Evolutionary conservation across 2,888 invertebrate species (phyloP), one percentile per base, ranked within the genome.

Genomic region (Nowickia ferox): DNA sequence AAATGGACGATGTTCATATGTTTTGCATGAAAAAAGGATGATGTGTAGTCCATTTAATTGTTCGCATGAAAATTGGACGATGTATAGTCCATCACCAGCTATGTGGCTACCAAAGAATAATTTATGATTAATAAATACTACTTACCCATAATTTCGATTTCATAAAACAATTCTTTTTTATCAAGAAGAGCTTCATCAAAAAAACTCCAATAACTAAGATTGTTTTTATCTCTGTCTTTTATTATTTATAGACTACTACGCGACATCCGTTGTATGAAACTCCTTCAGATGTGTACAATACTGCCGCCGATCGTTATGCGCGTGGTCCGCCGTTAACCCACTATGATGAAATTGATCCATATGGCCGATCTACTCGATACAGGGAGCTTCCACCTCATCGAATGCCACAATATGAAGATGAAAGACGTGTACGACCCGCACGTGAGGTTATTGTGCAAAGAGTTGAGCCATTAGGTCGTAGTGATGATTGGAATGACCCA

Each of bases 401-500:
- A 2, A 94, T 94, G 93, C 94, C 94, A 1, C 94, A 94, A 78
- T 94, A 94, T 87, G 94, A 94, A 89, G 94, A 94, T 76, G 93
- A 93, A 93, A 93, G 95, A 9, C 94, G 94, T 68, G 92, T 95
- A 84, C 94, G 96, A 8, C 95, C 96, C 0, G 94, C 95, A 6
- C 94, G 96, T 9, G 96, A 96, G 91, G 96, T 96, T 2, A 96
- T 96, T 87, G 96, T 97, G 0, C 96, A 96, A 91, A 94, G 96
- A 40, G 95, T 95, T 57, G 92, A 93, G 88, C 92, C 89, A 87
- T 91, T 89, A 92, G 93, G 92, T 75, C 94, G 95, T 59, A 96
- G 95, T 0, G 98, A 98, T 91, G 98, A 98, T 90, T 98, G 98
- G 98, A 96, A 96, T 59, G 98, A 98, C 93, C 98, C 98, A 0